Conservation (phyloP, 2,797 vertebrate genomes). For the Rhinogobio ventralis region DNA sequence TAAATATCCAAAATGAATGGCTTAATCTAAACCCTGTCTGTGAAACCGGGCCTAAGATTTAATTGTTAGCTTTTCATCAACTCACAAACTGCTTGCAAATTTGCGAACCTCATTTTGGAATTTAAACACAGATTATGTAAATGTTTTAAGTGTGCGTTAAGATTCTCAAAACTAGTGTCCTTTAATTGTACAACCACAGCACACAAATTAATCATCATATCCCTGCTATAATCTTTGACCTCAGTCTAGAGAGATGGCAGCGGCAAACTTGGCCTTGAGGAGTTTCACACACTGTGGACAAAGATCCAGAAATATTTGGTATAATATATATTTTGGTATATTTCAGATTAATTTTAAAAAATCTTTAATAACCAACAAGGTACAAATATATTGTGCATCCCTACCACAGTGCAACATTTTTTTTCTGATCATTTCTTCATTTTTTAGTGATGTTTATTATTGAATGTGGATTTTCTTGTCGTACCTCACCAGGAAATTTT, state of each 20-base stretch:
- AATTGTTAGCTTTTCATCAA: background rate
- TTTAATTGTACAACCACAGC: background rate
- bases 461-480: background rate
- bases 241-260: slow-evolving; percentile 75
- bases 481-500: slow-evolving; percentile 73
- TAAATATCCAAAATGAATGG: no score
- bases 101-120: background rate
- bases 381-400: background rate
- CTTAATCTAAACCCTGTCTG: no score
- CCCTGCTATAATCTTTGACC: slow-evolving; percentile 27
- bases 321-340: background rate
- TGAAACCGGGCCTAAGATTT: background rate
- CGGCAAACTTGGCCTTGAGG: slow-evolving; percentile 71
- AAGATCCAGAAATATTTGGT: slow-evolving; percentile 81
- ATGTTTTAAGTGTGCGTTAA: background rate
- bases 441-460: background rate
- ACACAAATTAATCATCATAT: background rate
- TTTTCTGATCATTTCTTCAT: background rate
- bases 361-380: background rate
- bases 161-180: background rate
- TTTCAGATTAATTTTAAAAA: background rate
- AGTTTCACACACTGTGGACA: slow-evolving; percentile 77
- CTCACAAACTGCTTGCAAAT: background rate
- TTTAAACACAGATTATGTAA: background rate
- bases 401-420: background rate